A percentile compares a stretch with the other conserved stretches of the same genome.
Evolutionary conservation across 2,113 vertebrate species (phyloP).

Genomic region (Petaurus breviceps): DNA sequence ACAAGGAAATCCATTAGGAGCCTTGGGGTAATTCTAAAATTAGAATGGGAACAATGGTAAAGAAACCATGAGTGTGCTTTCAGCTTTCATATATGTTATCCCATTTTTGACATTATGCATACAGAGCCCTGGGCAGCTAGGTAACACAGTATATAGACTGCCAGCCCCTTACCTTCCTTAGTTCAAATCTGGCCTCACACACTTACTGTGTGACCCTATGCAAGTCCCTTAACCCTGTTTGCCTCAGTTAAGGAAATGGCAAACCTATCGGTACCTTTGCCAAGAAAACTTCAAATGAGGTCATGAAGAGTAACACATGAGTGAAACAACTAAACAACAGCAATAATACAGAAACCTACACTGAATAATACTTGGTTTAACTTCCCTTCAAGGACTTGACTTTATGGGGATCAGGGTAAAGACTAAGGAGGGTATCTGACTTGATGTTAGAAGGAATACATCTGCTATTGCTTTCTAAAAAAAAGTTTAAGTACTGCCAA

Average conservation of each 20-base stretch:
- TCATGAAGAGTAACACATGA: not conserved
- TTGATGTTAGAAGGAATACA: not conserved
- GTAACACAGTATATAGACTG: not conserved
- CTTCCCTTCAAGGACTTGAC: not conserved
- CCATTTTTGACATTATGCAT: not conserved
- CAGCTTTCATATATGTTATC: not conserved
- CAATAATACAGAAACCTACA: not conserved
- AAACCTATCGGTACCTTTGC: not conserved
- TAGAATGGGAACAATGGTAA: not conserved
- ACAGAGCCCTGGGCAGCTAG: not conserved
- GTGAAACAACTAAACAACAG: not conserved
- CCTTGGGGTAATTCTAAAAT: not conserved
- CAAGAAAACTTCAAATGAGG: not conserved
- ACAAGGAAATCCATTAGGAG: not conserved
- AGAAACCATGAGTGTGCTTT: not conserved
- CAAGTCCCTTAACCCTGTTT: too few species aligned
- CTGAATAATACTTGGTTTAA: not conserved
- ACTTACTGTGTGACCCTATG: too few species aligned
- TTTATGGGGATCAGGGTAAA: not conserved
- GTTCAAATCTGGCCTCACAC: not conserved
- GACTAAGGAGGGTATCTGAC: not conserved
- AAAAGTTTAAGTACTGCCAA: not conserved
- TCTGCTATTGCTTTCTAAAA: not conserved
- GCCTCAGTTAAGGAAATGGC: not conserved
- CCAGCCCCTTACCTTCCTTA: not conserved